Base-by-base conservation (phyloP, 1,140 invertebrate genomes). In the Dinothrombium tinctorium region DNA sequence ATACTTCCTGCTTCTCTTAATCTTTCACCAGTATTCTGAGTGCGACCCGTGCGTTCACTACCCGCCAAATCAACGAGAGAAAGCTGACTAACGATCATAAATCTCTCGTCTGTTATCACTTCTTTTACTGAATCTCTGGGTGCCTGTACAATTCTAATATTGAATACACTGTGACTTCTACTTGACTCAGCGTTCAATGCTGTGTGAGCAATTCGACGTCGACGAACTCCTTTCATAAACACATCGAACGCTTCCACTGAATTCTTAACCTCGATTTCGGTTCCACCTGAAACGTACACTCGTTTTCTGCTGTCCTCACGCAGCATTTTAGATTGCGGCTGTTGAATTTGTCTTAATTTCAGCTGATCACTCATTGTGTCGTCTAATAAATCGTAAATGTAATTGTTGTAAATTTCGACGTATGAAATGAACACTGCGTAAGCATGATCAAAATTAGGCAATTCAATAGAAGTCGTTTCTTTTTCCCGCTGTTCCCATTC, bases 381-480 rank as follows among this genome's bases (percentile, higher is more conserved):
- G 42, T 74, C 72, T 4, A 98, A 62, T 15, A 98, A 65, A 68
- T 99, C 92, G 62, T 83, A 96, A 6, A 95, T 80, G 57, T 72
- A 77, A 52, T 98, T 95, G 55, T 99, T 98, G 59, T 98, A 98
- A 53, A 98, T 82, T 62, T 99, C 90, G 43, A 92, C 71, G 56
- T 90, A 96, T 3, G 82, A 87, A 4, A 98, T 71, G 63, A 98
- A 99, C 4, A 98, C 78, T 19, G 79, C 69, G 61, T 74, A 89
- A 26, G 70, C 66, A 54, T 71, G 77, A 50, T 86, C 81, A 49
- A 78, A 71, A 54, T 81, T 74, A 2, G 84, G 56, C 22, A 67
- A 65, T 0, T 59, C 55, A n/a, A 86, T 56, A 49, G 67, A 67
- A 2, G 64, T 64, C 3, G 63, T 45, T 47, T 76, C 73, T 1